These are phyloP conservation scores for Brachyhypopomus occidentalis DNA, from an alignment of 2,113 vertebrate species.

Conservation along the genomic window DNA sequence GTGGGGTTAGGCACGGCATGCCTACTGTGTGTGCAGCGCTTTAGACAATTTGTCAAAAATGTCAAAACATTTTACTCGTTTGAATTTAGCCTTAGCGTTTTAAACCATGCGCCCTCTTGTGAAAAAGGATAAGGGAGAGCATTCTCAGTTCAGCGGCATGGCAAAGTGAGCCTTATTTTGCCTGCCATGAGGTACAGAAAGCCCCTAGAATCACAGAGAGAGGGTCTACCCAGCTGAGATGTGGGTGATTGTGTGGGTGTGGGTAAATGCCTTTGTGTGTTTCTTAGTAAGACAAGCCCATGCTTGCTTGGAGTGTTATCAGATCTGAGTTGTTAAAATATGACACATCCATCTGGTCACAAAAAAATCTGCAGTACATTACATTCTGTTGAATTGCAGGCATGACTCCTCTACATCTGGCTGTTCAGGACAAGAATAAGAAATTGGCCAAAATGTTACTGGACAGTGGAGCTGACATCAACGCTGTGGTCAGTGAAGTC, in stretches of 20 bases:
- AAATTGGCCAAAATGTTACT: constrained; percentile 75
- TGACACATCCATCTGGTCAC: not conserved
- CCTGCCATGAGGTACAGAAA: constrained; percentile 42
- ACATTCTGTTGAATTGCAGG: constrained; percentile 66
- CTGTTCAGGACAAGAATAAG: constrained; percentile 72
- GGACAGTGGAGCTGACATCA: constrained; percentile 80
- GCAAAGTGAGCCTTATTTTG: constrained; percentile 29
- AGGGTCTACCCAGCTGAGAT: not conserved
- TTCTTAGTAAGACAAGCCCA: not conserved
- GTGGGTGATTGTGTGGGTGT: not conserved
- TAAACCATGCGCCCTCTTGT: constrained; percentile 10
- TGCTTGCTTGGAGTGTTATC: constrained; percentile 4
- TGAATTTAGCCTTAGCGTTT: not conserved
- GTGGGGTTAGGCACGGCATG: too few relatives aligned
- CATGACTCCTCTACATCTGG: constrained; percentile 83
- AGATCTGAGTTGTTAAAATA: not conserved
- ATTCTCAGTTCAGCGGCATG: constrained; percentile 50
- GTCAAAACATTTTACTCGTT: too few relatives aligned
- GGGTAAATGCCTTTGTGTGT: not conserved
- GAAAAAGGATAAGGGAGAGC: constrained; percentile 38
- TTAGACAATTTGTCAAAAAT: too few relatives aligned
- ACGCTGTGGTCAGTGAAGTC: constrained; percentile 80
- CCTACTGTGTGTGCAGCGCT: too few relatives aligned
- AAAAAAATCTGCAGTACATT: not conserved
- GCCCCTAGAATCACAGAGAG: constrained; percentile 45